Evolutionary conservation across 2,797 vertebrate species (phyloP), one percentile per base, ranked within the genome.

Genomic region (Antennarius maculatus): DNA sequence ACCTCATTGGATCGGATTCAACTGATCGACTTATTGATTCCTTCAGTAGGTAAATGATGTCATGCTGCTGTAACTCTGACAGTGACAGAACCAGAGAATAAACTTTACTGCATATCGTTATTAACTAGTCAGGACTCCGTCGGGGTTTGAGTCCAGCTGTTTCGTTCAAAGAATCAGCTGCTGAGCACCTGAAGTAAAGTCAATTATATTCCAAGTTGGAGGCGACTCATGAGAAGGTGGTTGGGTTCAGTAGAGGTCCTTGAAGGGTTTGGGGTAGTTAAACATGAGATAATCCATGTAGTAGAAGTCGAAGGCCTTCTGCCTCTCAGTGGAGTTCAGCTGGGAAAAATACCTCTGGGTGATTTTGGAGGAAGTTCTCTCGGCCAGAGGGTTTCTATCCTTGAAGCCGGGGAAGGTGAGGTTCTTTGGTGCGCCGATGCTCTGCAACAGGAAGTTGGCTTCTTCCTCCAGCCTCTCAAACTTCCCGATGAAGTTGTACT

Each of bases 281-380:
- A 98, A 98, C 96, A 97, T 96, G 74, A 96, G 87, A 68, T 98
- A 97, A 82, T 98, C 97, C 95, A 95, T 96, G 75, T 95, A 96
- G 84, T 96, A 98, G 75, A 98, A 96, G 87, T 98, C 96, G 0
- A 96, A 98, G 18, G 91, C 87, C 42, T 92, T 92, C 78, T 97
- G 97, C n/a, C 95, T 84, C 84, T 98, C 95, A 0, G 91, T 89
- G 41, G 93, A 71, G 2, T 94, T 94, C 46, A 98, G 94, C 90
- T 95, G 94, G 7, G 94, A 87, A 64, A 98, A 97, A 86, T 98
- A 98, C 27, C 82, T 91, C 66, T 82, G 92, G 0, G 94, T 93
- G 72, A 97, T 95, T n/a, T 73, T 77, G 1, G 89, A 82, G 0
- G 95, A 96, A 9, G 96, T 97, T 77, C 96, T 90, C 54, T 96